Percentiles rank a stretch among this genome's conserved stretches.
Conservation (phyloP, 2,888 invertebrate genomes). For the Drosophila lutescens region DNA sequence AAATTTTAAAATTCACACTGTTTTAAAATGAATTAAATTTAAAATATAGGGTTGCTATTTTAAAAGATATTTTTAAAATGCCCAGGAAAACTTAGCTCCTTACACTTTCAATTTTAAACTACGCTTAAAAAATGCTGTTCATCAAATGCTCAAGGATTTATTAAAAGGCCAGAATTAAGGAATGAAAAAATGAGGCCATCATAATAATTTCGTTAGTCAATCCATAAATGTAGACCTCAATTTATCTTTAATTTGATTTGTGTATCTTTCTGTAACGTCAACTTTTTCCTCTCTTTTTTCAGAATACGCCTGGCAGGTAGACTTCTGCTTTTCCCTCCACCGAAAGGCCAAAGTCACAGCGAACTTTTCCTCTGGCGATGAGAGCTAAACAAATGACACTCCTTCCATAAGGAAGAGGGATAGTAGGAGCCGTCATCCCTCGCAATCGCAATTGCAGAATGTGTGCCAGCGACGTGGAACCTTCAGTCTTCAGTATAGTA, state of each 20-base stretch:
- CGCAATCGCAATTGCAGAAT: constrained; percentile 29
- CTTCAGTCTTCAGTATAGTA: neutral
- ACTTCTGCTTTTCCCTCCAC: constrained; percentile 5
- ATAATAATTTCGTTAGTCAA: constrained; percentile 15
- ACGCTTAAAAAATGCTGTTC: neutral
- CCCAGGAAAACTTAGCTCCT: no score
- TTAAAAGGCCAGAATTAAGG: neutral
- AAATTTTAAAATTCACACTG: no score
- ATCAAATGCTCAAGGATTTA: neutral
- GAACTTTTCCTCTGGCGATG: constrained; percentile 29
- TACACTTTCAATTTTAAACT: no score
- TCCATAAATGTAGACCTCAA: constrained; percentile 23
- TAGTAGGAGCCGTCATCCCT: constrained; percentile 22
- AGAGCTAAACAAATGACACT: constrained; percentile 39
- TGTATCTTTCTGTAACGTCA: constrained; percentile 33
- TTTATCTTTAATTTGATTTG: constrained; percentile 31
- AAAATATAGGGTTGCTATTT: no score
- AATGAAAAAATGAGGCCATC: neutral
- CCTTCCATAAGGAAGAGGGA: constrained; percentile 27
- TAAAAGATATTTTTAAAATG: no score
- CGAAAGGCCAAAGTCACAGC: constrained; percentile 21
- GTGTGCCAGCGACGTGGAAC: constrained; percentile 30
- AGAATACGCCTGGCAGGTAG: constrained; percentile 34
- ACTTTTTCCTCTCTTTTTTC: constrained; percentile 23
- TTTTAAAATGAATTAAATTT: no score